Evolutionary conservation across 1,140 invertebrate genomes (phyloP).

Genomic region (Lasioglossum baleicum): DNA sequence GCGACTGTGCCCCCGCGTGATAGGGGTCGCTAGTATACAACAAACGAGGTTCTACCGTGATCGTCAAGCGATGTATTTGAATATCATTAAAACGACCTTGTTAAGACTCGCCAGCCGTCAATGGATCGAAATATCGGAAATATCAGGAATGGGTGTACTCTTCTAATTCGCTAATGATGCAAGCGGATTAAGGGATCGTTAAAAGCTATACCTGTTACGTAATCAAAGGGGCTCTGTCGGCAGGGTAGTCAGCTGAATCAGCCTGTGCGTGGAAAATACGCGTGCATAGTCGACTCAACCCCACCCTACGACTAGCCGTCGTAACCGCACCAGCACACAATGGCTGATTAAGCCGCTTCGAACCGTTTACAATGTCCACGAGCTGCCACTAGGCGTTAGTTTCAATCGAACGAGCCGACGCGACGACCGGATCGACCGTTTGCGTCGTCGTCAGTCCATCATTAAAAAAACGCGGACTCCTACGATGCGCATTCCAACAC

Average conservation of each 20-base stretch:
- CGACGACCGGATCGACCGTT: constrained; percentile 30
- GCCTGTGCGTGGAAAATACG: constrained; percentile 29
- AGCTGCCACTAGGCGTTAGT: constrained; percentile 54
- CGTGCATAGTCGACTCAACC: constrained; percentile 35
- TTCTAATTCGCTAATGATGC: no score
- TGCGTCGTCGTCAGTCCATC: constrained; percentile 19
- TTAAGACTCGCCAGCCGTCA: no score
- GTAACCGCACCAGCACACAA: constrained; percentile 61
- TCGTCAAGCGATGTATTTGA: no score
- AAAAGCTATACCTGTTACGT: constrained; percentile 33
- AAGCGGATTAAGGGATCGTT: constrained; percentile 19
- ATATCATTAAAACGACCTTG: no score
- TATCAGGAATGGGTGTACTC: no score
- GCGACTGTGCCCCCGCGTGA: no score
- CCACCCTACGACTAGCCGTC: constrained; percentile 34
- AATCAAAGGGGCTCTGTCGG: constrained; percentile 29
- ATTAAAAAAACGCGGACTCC: constrained; percentile 18
- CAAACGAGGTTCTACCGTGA: no score
- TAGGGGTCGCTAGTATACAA: no score
- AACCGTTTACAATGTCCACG: constrained; percentile 69
- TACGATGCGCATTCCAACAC: constrained; percentile 5
- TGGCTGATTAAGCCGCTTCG: constrained; percentile 75
- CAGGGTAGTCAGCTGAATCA: constrained; percentile 43
- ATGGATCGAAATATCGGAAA: no score
- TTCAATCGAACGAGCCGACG: constrained; percentile 67